Base-by-base conservation (phyloP, 2,888 invertebrate species). In the Acanthosoma haemorrhoidale region DNA sequence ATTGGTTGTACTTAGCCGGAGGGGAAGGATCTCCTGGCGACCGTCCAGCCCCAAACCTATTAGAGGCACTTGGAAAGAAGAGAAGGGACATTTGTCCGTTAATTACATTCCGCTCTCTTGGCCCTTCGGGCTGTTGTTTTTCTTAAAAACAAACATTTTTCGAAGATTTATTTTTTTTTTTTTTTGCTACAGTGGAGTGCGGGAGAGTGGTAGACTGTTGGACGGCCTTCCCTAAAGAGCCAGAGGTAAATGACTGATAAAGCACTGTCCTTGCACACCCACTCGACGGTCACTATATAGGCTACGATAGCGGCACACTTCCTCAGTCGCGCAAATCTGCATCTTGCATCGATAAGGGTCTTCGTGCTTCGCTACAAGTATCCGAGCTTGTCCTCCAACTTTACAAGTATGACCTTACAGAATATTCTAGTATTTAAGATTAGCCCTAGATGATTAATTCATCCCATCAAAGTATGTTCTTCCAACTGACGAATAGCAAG, bases 171-270 rank as follows among this genome's bases (percentile, higher is more conserved):
- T n/a, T n/a, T n/a, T n/a, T n/a, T n/a, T n/a, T n/a, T n/a, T n/a
- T n/a, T n/a, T n/a, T n/a, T n/a, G n/a, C n/a, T n/a, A n/a, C n/a
- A n/a, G n/a, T n/a, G n/a, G n/a, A n/a, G n/a, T n/a, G n/a, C n/a
- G n/a, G n/a, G n/a, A n/a, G n/a, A 25, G 51, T 25, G 29, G 29
- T 3, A 51, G 51, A 51, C 51, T 51, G 51, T 0, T 13, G 21
- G 51, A 3, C 51, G 25, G 8, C 25, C 51, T 51, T 51, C 25
- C 6, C 5, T 2, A n/a, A n/a, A n/a, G n/a, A n/a, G n/a, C n/a
- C n/a, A n/a, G 51, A n/a, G 51, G 51, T 51, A 13, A 25, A 5
- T 51, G 51, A 51, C 51, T 51, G 51, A 51, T 51, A 51, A 51
- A 25, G 21, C 2, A n/a, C 13, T 5, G 51, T 51, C 51, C 51